Base-by-base conservation (phyloP, 1,140 invertebrate species). In the Tribolium castaneum region DNA sequence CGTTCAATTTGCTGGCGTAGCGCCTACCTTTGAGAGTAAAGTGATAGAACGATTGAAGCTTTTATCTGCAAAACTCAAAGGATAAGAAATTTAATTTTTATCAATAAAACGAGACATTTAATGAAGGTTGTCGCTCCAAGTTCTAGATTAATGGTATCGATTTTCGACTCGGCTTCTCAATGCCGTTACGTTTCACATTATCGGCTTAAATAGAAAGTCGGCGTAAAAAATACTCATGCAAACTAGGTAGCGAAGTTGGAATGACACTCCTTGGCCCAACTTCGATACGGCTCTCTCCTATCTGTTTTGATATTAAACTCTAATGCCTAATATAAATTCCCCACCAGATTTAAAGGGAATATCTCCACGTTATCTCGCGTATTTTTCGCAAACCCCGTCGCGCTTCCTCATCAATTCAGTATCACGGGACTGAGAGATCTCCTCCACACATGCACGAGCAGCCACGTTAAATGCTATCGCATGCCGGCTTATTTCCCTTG, bases 51-150 rank as follows among this genome's bases (percentile, higher is more conserved):
- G 71, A 74, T 74, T 74, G 71, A 74, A 74, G 71, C 71, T 74
- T 74, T 74, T 74, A 74, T 74, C 71, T 74, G 52, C 71, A 74
- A 74, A 74, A 74, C 71, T 74, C 71, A 74, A 74, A 74, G 71
- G 71, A 74, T 74, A 74, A 74, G 71, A 74, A 74, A 74, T 74
- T 74, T 74, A 74, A 74, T 74, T 74, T 74, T 74, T 74, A 74
- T 74, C 71, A 74, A 52, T 52, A 74, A 74, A 74, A 74, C 52
- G 52, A 39, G 52, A 74, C 71, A 56, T 74, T 74, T 74, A 74
- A 74, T 54, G 71, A 74, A 56, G 52, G 49, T 56, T 34, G 22
- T 56, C 50, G 71, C 25, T 22, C 16, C 16, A 74, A 74, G 49
- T 54, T 74, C 25, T 52, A 56, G 50, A 74, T 74, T 74, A 74